Percentiles rank a stretch among this genome's conserved stretches.
Conservation (phyloP, 2,888 invertebrate genomes). For the Cantharis flavilabris region DNA sequence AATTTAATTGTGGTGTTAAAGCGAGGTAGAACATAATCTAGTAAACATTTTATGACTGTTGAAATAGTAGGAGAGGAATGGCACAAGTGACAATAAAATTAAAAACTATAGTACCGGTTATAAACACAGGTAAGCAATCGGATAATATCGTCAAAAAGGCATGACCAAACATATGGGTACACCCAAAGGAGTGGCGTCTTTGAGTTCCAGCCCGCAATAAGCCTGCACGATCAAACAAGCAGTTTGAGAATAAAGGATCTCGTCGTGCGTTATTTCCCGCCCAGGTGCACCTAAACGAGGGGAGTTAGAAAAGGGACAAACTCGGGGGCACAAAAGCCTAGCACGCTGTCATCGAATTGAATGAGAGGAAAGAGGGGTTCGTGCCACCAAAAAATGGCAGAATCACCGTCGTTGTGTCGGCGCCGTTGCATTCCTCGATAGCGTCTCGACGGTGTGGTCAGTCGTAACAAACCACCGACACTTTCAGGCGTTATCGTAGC, state of each 20-base stretch:
- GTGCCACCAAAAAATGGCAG: constrained; percentile 52
- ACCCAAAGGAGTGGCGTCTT: constrained; percentile 33
- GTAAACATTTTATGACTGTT: constrained; percentile 26
- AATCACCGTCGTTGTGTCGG: constrained; percentile 38
- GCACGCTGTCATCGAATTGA: constrained; percentile 49
- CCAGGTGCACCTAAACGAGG: constrained; percentile 59
- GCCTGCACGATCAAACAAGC: constrained; percentile 30
- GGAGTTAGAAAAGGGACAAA: constrained; percentile 37
- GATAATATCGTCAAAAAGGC: constrained; percentile 31
- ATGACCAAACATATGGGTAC: constrained; percentile 23
- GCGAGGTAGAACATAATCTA: constrained; percentile 17
- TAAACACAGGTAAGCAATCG: constrained; percentile 38
- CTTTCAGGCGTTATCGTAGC: constrained; percentile 33
- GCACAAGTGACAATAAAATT: constrained; percentile 35
- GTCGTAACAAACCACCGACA: constrained; percentile 59
- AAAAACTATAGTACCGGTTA: constrained; percentile 35
- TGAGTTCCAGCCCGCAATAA: constrained; percentile 22
- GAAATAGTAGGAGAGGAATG: constrained; percentile 30
- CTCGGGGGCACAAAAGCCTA: constrained; percentile 47
- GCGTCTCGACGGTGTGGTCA: constrained; percentile 61
- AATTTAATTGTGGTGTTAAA: constrained; percentile 2
- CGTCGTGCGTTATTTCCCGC: constrained; percentile 51
- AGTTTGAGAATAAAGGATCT: constrained; percentile 40
- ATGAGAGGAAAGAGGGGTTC: constrained; percentile 41
- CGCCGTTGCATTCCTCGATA: constrained; percentile 61